These are phyloP conservation scores for Pterobdella sp. DNA, from an alignment of 2,888 invertebrate genomes.

Conservation along the genomic window DNA sequence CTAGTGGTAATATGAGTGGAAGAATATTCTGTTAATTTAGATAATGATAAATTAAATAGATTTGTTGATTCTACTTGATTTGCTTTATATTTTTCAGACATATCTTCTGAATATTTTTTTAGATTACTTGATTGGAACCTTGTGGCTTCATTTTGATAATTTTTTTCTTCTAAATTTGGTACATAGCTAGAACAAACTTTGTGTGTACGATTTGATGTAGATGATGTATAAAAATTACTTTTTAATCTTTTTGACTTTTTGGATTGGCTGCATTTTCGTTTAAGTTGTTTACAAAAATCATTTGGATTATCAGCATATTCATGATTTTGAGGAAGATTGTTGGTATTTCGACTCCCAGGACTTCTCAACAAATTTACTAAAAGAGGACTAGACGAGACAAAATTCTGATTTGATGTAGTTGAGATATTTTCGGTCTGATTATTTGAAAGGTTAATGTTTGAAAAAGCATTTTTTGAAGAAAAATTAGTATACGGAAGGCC, in stretches of 20 bases:
- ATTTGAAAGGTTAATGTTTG: neutral
- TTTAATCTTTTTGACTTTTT: conserved; percentile 28
- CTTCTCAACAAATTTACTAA: conserved; percentile 84
- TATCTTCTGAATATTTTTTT: too few species aligned
- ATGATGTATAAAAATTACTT: too few species aligned
- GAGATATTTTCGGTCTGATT: neutral
- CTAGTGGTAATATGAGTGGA: too few species aligned
- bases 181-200: too few species aligned
- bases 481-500: neutral
- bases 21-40: too few species aligned
- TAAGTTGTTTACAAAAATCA: conserved; percentile 15
- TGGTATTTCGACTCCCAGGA: conserved; percentile 33
- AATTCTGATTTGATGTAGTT: conserved; percentile 27
- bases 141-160: too few species aligned
- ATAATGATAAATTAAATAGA: too few species aligned
- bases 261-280: conserved; percentile 26
- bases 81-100: too few species aligned
- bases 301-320: neutral
- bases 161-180: too few species aligned
- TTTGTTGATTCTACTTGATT: too few species aligned
- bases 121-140: too few species aligned
- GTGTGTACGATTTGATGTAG: too few species aligned
- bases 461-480: neutral
- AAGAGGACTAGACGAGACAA: conserved; percentile 67
- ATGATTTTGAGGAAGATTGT: conserved; percentile 4